Base-by-base conservation (phyloP, 1,140 invertebrate species). In the Drosophila asahinai region DNA sequence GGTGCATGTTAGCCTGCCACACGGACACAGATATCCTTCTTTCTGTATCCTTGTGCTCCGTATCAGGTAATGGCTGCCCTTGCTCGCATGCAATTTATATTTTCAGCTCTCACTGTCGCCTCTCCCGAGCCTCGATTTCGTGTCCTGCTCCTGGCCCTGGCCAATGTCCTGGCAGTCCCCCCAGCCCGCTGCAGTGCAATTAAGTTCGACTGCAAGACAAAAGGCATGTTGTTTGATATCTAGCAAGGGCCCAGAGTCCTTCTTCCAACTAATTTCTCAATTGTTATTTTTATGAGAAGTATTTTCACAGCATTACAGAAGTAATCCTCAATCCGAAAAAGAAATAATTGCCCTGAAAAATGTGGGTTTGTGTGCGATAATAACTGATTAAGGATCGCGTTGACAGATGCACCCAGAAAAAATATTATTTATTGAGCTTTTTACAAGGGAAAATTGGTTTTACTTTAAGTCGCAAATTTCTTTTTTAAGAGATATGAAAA, bases 161-260 rank as follows among this genome's bases (percentile, higher is more conserved):
- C 71, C 30, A 43, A 36, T 48, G 43, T 47, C 61, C 72, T 55
- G 47, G 19, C 22, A 5, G 1, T 3, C 0, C 36, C 40, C 25
- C 11, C 6, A 14, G 17, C 42, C 48, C 19, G 12, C 22, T 38
- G 14, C 55, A 67, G 58, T 83, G 84, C 84, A 87, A 87, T 87
- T 87, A 87, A 89, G 84, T 83, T 87, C 84, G 86, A 83, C 84
- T 87, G 84, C 61, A 89, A 83, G 83, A 87, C 84, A 87, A 87
- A 89, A 89, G 84, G 68, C 84, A 87, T 89, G 84, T 87, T 87
- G 84, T 87, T 89, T 87, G 84, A 87, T 87, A 89, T 87, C 84
- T 63, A 67, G 48, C 47, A 38, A 71, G 59, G 25, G 22, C 57
- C 45, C 25, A 14, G 36, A 3, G 54, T 38, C 33, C 42, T 33